Percentiles rank a stretch among this genome's conserved stretches.
phyloP scores from a whole-genome alignment of 30 jellyfish, hydroid and myxozoan genomes.

The Aurelia aurita complex sp. Pacific region DNA sequence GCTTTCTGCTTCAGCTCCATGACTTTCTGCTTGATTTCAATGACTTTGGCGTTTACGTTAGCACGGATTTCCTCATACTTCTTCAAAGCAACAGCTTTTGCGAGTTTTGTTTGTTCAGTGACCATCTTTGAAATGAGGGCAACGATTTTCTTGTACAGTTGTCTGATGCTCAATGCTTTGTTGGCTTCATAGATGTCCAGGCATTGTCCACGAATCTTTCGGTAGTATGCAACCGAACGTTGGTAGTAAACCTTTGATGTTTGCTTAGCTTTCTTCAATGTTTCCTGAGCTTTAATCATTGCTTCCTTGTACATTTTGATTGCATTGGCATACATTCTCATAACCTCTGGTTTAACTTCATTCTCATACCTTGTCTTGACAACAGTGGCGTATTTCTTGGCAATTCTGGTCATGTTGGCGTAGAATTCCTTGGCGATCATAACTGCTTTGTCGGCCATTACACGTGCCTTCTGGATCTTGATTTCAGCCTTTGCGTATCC shows the following conservation, averaged over 20 bases:
- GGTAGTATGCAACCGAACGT: conserved; percentile 28
- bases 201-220: conserved; percentile 32
- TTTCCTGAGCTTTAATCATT: background rate
- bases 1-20: conserved; percentile 37
- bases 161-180: conserved; percentile 78
- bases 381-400: conserved; percentile 21
- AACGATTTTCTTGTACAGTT: conserved; percentile 70
- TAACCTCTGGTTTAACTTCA: conserved; percentile 66
- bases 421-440: conserved; percentile 47
- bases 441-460: conserved; percentile 29
- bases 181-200: conserved; percentile 62
- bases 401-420: conserved; percentile 39
- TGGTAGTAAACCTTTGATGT: conserved; percentile 39
- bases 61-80: conserved; percentile 25
- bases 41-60: conserved; percentile 23
- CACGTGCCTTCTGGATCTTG: conserved; percentile 27
- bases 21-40: conserved; percentile 31
- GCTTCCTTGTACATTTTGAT: conserved; percentile 37
- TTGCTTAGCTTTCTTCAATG: conserved; percentile 14
- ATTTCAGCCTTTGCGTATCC: conserved; percentile 35
- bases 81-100: conserved; percentile 55
- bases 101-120: conserved; percentile 23
- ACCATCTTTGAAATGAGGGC: conserved; percentile 21
- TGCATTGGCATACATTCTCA: conserved; percentile 34
- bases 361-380: conserved; percentile 44